These are phyloP conservation scores for Trissolcus basalis DNA, from an alignment of 1,140 invertebrate species.

Conservation along the genomic window DNA sequence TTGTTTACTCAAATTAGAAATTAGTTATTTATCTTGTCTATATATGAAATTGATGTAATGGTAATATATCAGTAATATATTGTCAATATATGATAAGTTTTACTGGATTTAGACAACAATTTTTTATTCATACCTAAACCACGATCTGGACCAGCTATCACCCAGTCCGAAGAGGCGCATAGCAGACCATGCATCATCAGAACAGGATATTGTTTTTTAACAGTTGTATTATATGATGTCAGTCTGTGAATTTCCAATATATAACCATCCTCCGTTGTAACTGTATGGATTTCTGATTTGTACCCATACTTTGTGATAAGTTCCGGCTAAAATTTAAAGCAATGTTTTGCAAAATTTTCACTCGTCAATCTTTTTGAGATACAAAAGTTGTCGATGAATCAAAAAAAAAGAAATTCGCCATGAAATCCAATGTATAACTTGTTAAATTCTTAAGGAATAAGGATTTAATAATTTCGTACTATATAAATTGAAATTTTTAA, in stretches of 20 bases:
- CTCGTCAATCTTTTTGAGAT: too few relatives aligned
- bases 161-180: slow-evolving; percentile 39
- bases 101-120: neutral
- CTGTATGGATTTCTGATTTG: slow-evolving; percentile 74
- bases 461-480: too few relatives aligned
- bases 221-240: neutral
- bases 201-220: slow-evolving; percentile 7
- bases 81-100: neutral
- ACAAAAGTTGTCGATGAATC: too few relatives aligned
- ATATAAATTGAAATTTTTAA: too few relatives aligned
- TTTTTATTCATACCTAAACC: slow-evolving; percentile 28
- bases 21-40: too few relatives aligned
- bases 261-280: slow-evolving; percentile 77
- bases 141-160: slow-evolving; percentile 38
- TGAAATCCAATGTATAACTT: too few relatives aligned
- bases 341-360: too few relatives aligned
- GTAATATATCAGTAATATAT: neutral
- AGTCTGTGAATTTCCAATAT: slow-evolving; percentile 61
- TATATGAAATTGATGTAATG: neutral
- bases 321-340: slow-evolving; percentile 72
- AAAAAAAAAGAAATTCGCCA: too few relatives aligned
- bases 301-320: slow-evolving; percentile 78
- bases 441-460: too few relatives aligned
- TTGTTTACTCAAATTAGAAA: too few relatives aligned
- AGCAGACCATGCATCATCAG: slow-evolving; percentile 46